phyloP scores from a whole-genome alignment of 2,113 vertebrate species.

The Rhineura floridana region DNA sequence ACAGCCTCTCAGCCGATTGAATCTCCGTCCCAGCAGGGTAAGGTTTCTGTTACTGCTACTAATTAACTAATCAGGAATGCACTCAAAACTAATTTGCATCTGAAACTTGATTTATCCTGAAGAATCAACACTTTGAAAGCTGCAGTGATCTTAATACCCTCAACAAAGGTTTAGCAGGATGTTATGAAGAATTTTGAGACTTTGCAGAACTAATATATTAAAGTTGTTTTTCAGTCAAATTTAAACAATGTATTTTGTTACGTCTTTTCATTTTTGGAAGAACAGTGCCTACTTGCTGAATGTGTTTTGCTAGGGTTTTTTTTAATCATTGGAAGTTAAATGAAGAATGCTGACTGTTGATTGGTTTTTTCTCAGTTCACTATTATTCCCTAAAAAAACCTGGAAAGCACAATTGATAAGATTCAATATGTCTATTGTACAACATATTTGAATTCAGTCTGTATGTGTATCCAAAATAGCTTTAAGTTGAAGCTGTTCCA shows the following conservation, averaged over 20 bases:
- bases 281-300: background rate
- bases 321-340: background rate
- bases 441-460: background rate
- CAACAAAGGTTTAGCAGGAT: background rate
- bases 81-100: constrained; percentile 29
- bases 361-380: background rate
- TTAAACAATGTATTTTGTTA: background rate
- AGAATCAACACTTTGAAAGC: constrained; percentile 42
- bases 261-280: background rate
- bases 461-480: background rate
- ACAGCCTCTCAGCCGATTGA: constrained; percentile 84
- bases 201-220: accelerated
- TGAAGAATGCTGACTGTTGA: background rate
- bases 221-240: background rate
- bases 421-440: background rate
- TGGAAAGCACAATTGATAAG: background rate
- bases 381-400: constrained; percentile 2
- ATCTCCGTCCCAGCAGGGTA: constrained; percentile 84
- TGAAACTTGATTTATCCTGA: constrained; percentile 5
- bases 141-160: constrained; percentile 43
- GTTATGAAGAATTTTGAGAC: constrained; percentile 7
- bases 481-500: background rate
- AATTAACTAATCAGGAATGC: constrained; percentile 63
- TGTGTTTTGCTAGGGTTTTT: background rate
- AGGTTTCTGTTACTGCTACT: constrained; percentile 78